These are phyloP conservation scores for Pogonocherus hispidulus DNA, from an alignment of 2,888 invertebrate genomes.

Conservation along the genomic window DNA sequence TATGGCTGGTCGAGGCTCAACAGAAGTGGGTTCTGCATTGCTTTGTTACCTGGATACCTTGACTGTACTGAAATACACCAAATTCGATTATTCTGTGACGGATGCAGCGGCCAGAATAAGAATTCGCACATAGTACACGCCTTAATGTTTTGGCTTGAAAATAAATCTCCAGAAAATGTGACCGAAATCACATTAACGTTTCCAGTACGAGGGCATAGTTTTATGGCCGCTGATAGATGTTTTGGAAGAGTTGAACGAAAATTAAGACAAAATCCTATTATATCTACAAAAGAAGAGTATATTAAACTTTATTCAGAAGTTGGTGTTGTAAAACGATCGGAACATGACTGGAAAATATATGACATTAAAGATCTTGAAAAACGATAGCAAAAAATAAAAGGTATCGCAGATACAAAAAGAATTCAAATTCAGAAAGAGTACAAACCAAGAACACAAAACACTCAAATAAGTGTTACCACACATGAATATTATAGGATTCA, in stretches of 20 bases:
- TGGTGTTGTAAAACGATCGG: background rate
- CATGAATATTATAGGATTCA: too few species aligned
- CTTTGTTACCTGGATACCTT: background rate
- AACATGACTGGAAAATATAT: background rate
- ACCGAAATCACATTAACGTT: background rate
- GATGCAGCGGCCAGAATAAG: background rate
- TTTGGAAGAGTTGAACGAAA: background rate
- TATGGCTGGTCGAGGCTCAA: constrained; percentile 27
- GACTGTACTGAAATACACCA: background rate
- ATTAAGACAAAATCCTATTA: background rate
- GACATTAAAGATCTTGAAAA: background rate
- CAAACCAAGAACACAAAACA: too few species aligned
- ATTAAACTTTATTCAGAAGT: background rate
- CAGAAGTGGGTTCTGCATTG: constrained; percentile 30
- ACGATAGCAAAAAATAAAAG: background rate
- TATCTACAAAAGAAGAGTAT: background rate
- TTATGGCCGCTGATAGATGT: background rate
- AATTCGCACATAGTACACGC: background rate
- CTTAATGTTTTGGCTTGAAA: too few species aligned
- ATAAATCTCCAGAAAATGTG: background rate
- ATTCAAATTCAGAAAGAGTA: background rate
- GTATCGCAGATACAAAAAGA: background rate
- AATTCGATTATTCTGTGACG: background rate
- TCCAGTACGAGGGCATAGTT: background rate
- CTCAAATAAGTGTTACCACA: too few species aligned